Evolutionary conservation across 1,140 invertebrate genomes (phyloP).

Genomic region (Anadara kagoshimensis): DNA sequence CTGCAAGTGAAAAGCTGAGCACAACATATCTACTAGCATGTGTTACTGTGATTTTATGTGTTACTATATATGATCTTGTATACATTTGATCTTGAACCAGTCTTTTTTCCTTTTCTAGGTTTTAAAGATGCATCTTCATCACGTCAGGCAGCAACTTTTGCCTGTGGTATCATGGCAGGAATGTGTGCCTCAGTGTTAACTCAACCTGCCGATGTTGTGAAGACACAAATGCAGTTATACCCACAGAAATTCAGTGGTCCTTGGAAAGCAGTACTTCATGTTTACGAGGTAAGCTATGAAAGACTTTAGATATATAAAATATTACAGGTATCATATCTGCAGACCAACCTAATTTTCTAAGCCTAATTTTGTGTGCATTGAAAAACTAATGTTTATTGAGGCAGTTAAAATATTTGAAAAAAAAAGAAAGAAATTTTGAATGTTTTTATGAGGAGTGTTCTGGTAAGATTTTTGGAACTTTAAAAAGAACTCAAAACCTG

Average conservation of each 20-base stretch:
- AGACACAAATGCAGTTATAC: slow-evolving; percentile 94
- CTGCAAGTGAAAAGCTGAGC: no score
- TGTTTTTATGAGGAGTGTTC: no score
- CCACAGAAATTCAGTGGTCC: slow-evolving; percentile 83
- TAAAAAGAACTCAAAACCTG: no score
- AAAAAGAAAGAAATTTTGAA: neutral
- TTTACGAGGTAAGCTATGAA: slow-evolving; percentile 77
- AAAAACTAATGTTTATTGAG: neutral
- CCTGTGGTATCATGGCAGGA: slow-evolving; percentile 87
- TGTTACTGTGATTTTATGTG: no score
- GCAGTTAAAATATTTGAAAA: neutral
- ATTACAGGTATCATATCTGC: no score
- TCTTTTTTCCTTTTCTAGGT: slow-evolving; percentile 34
- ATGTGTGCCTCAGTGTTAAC: slow-evolving; percentile 88
- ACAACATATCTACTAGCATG: no score
- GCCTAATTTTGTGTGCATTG: no score
- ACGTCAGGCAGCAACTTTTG: slow-evolving; percentile 73
- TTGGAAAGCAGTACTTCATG: slow-evolving; percentile 78
- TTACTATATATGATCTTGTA: neutral
- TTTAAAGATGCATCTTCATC: slow-evolving; percentile 24
- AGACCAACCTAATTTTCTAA: no score
- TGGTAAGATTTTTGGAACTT: no score
- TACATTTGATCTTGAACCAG: slow-evolving; percentile 22
- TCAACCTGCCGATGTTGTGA: slow-evolving; percentile 94
- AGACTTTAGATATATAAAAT: no score